Base-by-base conservation (phyloP, 2,888 invertebrate genomes). In the Nudaria mundana region DNA sequence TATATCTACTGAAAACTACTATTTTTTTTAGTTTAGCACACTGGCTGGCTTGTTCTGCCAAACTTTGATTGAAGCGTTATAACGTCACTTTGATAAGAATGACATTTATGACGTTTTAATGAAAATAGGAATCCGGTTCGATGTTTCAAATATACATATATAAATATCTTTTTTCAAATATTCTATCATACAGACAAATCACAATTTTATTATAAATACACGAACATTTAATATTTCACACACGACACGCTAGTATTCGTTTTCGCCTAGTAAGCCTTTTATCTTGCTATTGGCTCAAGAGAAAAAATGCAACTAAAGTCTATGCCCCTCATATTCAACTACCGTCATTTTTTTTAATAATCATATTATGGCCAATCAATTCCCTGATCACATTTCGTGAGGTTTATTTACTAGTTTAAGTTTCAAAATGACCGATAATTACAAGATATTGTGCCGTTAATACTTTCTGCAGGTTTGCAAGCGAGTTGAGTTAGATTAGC, bases 391-490 rank as follows among this genome's bases (percentile, higher is more conserved):
- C 32, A 41, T 31, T 36, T 34, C 26, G 41, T 40, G 14, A 30
- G 13, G 30, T 37, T 30, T 30, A 11, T 23, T 34, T 23, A 6
- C 5, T 39, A 14, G 22, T 14, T 14, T 14, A n/a, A 33, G 50
- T 56, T 40, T 39, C 55, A 3, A 32, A 66, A 54, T 0, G 74
- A 70, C 10, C 56, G 51, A 41, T 71, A 81, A 28, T 60, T 65
- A 39, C 82, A 83, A 0, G 58, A 50, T 38, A 81, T 73, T 0
- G 53, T 23, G 1, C 76, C 75, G 13, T 22, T 42, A 5, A 30
- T 18, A 10, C 5, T 37, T 10, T 20, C 7, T 2, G 36, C 23
- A 2, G 32, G 24, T 3, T 67, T 51, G 25, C 84, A 84, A 12
- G 66, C 71, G 26, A 81, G 70, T 2, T 56, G 45, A 0, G 53